phyloP scores from a whole-genome alignment of 64 coral and sea anemone species.

The Montipora capricornis region DNA sequence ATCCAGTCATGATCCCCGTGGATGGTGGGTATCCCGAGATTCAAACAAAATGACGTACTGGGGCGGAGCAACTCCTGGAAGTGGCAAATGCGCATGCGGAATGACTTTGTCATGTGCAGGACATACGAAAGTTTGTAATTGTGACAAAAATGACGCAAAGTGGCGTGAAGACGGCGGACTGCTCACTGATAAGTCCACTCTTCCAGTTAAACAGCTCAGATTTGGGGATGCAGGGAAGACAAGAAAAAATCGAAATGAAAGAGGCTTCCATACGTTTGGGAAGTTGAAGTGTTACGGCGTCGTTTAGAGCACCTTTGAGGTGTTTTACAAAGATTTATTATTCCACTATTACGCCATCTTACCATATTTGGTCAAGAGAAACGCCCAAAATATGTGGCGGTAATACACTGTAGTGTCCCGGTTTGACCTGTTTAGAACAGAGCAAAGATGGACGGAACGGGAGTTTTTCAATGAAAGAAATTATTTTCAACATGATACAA shows the following conservation, averaged over 20 bases:
- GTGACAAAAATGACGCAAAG: neutral
- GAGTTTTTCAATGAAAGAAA: no score
- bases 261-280: neutral
- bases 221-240: neutral
- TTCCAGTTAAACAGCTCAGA: constrained; percentile 18
- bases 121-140: neutral
- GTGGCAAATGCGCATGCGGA: constrained; percentile 33
- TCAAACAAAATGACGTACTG: neutral
- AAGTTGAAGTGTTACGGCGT: neutral
- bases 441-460: no score
- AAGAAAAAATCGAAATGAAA: neutral
- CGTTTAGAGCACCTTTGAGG: no score
- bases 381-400: no score
- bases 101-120: constrained; percentile 20
- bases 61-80: constrained; percentile 25
- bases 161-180: constrained; percentile 42
- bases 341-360: no score
- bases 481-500: no score
- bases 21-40: no score
- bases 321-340: no score
- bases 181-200: constrained; percentile 8
- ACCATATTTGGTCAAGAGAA: no score
- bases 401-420: no score
- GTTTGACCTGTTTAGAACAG: no score
- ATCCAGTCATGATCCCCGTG: no score